phyloP scores from a whole-genome alignment of 2,888 invertebrate genomes.

The Alsophila aescularia region DNA sequence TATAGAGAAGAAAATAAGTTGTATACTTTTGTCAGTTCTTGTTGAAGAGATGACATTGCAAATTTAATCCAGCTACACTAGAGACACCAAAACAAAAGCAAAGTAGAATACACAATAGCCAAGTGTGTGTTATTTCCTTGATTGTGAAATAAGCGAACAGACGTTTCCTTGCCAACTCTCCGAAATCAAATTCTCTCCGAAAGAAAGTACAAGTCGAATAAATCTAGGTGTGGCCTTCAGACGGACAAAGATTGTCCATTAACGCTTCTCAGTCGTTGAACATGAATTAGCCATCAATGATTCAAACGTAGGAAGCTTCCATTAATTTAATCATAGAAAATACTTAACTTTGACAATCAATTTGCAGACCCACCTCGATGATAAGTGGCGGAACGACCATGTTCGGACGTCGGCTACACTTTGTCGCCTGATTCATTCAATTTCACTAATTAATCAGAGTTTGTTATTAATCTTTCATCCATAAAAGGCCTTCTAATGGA shows the following conservation, averaged over 20 bases:
- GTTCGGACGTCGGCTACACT: conserved; percentile 11
- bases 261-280: conserved; percentile 1
- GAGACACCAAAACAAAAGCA: too few species aligned
- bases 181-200: not conserved
- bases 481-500: conserved; percentile 24
- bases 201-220: not conserved
- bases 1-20: too few species aligned
- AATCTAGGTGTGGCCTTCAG: not conserved
- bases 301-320: conserved; percentile 22
- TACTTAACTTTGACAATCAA: conserved; percentile 21
- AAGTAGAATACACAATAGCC: too few species aligned
- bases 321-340: conserved; percentile 20
- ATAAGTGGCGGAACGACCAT: conserved; percentile 15
- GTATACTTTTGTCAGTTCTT: too few species aligned
- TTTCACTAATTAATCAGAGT: conserved; percentile 37
- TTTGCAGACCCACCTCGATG: conserved; percentile 12
- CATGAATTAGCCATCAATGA: conserved; percentile 10
- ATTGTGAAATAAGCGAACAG: too few species aligned
- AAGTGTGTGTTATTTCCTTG: too few species aligned
- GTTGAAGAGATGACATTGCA: too few species aligned
- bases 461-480: conserved; percentile 22
- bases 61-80: too few species aligned
- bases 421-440: conserved; percentile 11
- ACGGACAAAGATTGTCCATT: conserved; percentile 10
- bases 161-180: too few species aligned